Base-by-base conservation (phyloP, 2,113 vertebrate species). In the Triplophysa dalaica region DNA sequence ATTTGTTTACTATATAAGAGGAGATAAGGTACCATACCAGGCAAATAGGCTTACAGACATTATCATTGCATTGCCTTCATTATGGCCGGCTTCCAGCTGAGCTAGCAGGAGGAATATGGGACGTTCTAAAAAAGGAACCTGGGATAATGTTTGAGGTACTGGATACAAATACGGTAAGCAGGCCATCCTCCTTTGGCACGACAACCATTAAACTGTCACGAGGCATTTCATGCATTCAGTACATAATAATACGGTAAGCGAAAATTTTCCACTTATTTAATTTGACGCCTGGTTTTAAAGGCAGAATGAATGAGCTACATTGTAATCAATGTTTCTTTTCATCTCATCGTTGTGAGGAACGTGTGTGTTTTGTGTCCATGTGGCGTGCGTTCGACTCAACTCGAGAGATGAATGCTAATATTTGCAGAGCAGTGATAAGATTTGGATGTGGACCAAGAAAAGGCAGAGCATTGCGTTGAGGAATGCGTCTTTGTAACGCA, bases 391-490 rank as follows among this genome's bases (percentile, higher is more conserved):
- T 48, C 33, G 60, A 14, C 77, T 19, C 17, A 29, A 24, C 16
- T 10, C 22, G 8, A 24, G 11, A 70, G 70, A 63, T 83, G 85
- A 85, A 85, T 50, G 77, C 68, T 87, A 89, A 89, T 90, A 86
- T 89, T 88, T 86, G 62, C 41, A 78, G 81, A 87, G 88, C 85
- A 75, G 62, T 16, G 86, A 88, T 90, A 87, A 86, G 70, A 86
- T 67, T 12, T 74, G 29, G 52, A 69, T 14, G 60, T 60, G 60
- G 75, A 81, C 24, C 82, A 61, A 85, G 78, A 4, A 61, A 62
- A 58, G 45, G 9, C 16, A 38, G 61, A 50, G 26, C 8, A 65
- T 62, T 75, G 60, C 26, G 50, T 61, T 43, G 64, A 79, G 56
- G 79, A 87, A 87, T 88, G 89, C 83, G 82, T 87, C 86, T 86